Conservation (phyloP, 2,113 vertebrate species). For the Psilopogon haemacephalus region DNA sequence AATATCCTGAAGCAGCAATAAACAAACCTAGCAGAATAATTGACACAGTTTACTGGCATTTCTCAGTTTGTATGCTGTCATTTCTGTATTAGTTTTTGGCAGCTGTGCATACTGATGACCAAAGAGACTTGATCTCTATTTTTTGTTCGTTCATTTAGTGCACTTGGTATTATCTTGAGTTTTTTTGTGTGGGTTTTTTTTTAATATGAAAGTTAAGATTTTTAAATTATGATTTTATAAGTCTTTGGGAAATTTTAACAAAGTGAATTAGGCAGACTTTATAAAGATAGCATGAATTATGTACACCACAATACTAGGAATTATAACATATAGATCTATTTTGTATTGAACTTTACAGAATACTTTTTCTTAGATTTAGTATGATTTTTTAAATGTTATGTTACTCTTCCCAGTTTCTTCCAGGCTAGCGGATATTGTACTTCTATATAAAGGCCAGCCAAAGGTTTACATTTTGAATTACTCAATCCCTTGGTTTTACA, state of each 20-base stretch:
- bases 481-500: background rate
- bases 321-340: background rate
- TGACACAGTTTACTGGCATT: constrained; percentile 27
- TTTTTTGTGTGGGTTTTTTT: background rate
- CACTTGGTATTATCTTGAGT: background rate
- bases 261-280: background rate
- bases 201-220: background rate
- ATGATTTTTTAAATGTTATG: background rate
- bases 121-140: background rate
- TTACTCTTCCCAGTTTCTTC: constrained; percentile 3
- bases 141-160: background rate
- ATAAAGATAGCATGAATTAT: background rate
- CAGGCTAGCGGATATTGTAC: background rate
- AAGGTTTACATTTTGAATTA: background rate
- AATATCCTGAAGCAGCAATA: constrained; percentile 16
- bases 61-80: constrained; percentile 36
- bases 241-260: background rate
- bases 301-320: background rate
- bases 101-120: background rate
- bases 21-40: constrained; percentile 33
- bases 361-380: background rate
- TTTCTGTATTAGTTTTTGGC: constrained; percentile 16
- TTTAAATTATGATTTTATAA: background rate
- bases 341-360: background rate
- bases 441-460: background rate